Percentiles rank a stretch among this genome's conserved stretches.
These are phyloP conservation scores for Hypomecis atomaria DNA, from an alignment of 2,888 invertebrate genomes.

Conservation along the genomic window DNA sequence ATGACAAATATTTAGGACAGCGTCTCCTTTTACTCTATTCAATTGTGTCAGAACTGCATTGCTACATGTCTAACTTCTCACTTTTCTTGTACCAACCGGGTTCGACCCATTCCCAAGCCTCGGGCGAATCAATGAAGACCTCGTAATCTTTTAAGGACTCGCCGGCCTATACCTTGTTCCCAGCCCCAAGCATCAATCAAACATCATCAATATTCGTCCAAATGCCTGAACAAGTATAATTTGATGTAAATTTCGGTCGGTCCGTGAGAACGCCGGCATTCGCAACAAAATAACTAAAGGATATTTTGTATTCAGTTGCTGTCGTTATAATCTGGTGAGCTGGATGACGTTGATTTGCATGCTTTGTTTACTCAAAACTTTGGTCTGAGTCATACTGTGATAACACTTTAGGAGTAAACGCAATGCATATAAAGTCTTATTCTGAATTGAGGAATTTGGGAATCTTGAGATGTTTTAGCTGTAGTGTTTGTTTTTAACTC, in stretches of 20 bases:
- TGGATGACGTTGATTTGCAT: slow-evolving; percentile 25
- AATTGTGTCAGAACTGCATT: too few relatives aligned
- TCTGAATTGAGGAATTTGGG: too few relatives aligned
- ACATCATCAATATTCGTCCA: slow-evolving; percentile 40
- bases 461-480: too few relatives aligned
- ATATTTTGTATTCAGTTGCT: slow-evolving; percentile 52
- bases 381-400: slow-evolving; percentile 10
- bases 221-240: slow-evolving; percentile 45
- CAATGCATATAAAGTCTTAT: too few relatives aligned
- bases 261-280: slow-evolving; percentile 59
- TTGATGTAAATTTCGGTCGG: slow-evolving; percentile 51
- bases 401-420: slow-evolving; percentile 4
- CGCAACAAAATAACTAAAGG: slow-evolving; percentile 45
- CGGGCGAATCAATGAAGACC: slow-evolving; percentile 1
- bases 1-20: too few relatives aligned
- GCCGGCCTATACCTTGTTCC: slow-evolving; percentile 11
- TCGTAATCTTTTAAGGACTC: slow-evolving; percentile 7
- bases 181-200: slow-evolving; percentile 40
- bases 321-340: slow-evolving; percentile 28
- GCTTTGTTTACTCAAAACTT: slow-evolving; percentile 6
- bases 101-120: slow-evolving; percentile 11
- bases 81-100: neutral
- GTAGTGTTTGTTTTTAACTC: too few relatives aligned
- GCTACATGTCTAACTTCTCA: too few relatives aligned
- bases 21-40: too few relatives aligned